These are phyloP conservation scores for Rafetus swinhoei DNA, from an alignment of 2,113 vertebrate species.

Conservation along the genomic window DNA sequence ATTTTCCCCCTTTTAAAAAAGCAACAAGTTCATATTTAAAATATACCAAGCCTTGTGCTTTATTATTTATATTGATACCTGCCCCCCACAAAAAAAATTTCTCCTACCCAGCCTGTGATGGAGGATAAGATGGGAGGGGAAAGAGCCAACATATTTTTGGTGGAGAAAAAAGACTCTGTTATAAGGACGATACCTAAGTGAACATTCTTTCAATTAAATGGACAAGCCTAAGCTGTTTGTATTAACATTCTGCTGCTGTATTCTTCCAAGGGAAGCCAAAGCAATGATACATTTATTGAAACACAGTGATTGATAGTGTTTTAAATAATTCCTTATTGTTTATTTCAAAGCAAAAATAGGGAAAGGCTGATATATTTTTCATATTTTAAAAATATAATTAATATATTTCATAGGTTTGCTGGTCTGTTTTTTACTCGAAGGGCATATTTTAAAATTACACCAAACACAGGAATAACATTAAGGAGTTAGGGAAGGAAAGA, in stretches of 20 bases:
- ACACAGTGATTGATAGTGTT: neutral
- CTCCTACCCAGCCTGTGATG: slow-evolving; percentile 8
- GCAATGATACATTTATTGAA: slow-evolving; percentile 36
- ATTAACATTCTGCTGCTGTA: slow-evolving; percentile 42
- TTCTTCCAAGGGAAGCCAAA: slow-evolving; percentile 40
- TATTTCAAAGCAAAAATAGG: slow-evolving; percentile 53
- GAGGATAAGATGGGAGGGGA: neutral
- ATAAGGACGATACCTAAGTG: neutral
- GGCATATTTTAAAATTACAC: slow-evolving; percentile 45
- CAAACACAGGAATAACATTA: slow-evolving; percentile 41
- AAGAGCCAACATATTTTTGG: neutral
- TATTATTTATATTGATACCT: slow-evolving; percentile 56
- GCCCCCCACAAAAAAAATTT: slow-evolving; percentile 54
- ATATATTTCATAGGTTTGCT: slow-evolving; percentile 66
- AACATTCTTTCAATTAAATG: slow-evolving; percentile 34
- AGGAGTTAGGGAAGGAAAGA: neutral
- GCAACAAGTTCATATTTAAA: slow-evolving; percentile 82
- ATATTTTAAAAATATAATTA: slow-evolving; percentile 58
- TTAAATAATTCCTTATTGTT: slow-evolving; percentile 64
- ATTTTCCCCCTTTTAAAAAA: slow-evolving; percentile 78
- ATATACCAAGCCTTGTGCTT: slow-evolving; percentile 12
- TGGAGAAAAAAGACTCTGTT: neutral
- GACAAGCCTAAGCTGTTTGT: slow-evolving; percentile 35
- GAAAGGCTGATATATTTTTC: slow-evolving; percentile 44
- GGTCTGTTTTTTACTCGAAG: slow-evolving; percentile 65